Evolutionary conservation across 1,140 invertebrate species (phyloP), one percentile per base, ranked within the genome.

Genomic region (Scaptomyza graminum): DNA sequence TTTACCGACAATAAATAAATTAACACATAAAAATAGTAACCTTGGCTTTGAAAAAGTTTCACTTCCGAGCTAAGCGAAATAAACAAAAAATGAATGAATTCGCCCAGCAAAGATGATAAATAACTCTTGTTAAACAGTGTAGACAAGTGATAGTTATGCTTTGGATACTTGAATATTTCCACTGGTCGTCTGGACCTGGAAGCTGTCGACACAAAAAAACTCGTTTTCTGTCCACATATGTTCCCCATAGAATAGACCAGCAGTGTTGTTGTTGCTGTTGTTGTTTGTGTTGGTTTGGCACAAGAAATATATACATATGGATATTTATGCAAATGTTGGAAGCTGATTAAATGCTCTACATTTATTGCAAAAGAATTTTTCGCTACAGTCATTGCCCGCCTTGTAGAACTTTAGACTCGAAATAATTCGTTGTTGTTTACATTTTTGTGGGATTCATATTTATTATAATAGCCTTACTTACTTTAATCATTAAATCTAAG

Each of bases 161-260:
- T n/a, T 57, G 39, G 12, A 13, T 56, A 25, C 39, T 22, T 41
- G 41, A 9, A 15, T 56, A 56, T 56, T 44, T 56, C 54, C 54
- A 43, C 22, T 13, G n/a, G 7, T 46, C 13, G 28, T 25, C 37
- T 22, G 37, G 16, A 3, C 31, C 37, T 12, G 37, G 37, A 41
- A 4, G 37, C 54, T 43, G 54, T 28, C 55, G 43, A 25, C 41
- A 9, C 22, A 8, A 25, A 57, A 8, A 25, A 57, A 57, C 55
- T 57, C 7, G 55, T 57, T 57, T 12, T 16, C 5, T 46, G 44
- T 15, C n/a, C n/a, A 46, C 37, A 41, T 12, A 46, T 57, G 41
- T 46, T 46, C 55, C 41, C 18, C 4, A 22, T 2, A 46, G 55
- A 46, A 46, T 57, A 31, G 18, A 18, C 18, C 18, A 18, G 18